These are phyloP conservation scores for Meiosimyza decipiens DNA, from an alignment of 2,888 invertebrate species.

Conservation along the genomic window DNA sequence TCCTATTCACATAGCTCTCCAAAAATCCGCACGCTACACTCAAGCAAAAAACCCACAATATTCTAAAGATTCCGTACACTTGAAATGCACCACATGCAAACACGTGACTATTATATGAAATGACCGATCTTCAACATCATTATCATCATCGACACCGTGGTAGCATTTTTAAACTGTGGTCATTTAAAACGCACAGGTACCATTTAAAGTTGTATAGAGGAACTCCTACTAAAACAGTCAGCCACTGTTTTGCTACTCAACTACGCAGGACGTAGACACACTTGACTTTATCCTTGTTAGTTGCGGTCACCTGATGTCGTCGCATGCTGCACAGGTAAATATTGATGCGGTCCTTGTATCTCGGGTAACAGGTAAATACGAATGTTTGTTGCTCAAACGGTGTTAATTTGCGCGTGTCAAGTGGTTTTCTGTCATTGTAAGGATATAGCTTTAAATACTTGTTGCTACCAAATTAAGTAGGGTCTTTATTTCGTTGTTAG, in stretches of 20 bases:
- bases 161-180: slow-evolving; percentile 48
- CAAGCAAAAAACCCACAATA: background rate
- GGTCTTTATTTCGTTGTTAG: too few relatives aligned
- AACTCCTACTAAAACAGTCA: slow-evolving; percentile 11
- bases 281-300: slow-evolving; percentile 58
- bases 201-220: background rate
- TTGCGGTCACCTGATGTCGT: slow-evolving; percentile 40
- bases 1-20: too few relatives aligned
- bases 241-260: slow-evolving; percentile 18
- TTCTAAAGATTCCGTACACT: slow-evolving; percentile 11
- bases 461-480: too few relatives aligned
- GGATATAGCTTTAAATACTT: too few relatives aligned
- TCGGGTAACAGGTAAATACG: slow-evolving; percentile 29
- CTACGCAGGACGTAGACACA: slow-evolving; percentile 40
- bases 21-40: too few relatives aligned
- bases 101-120: slow-evolving; percentile 23
- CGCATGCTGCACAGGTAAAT: slow-evolving; percentile 51
- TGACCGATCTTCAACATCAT: background rate
- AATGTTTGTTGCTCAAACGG: slow-evolving; percentile 31
- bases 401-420: slow-evolving; percentile 39
- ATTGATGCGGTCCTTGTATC: slow-evolving; percentile 25
- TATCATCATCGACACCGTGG: slow-evolving; percentile 4
- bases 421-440: slow-evolving; percentile 31
- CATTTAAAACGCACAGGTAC: slow-evolving; percentile 55
- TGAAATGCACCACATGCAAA: slow-evolving; percentile 26